Evolutionary conservation across 2,888 invertebrate species (phyloP), one percentile per base, ranked within the genome.

Genomic region (Yponomeuta sedellus): DNA sequence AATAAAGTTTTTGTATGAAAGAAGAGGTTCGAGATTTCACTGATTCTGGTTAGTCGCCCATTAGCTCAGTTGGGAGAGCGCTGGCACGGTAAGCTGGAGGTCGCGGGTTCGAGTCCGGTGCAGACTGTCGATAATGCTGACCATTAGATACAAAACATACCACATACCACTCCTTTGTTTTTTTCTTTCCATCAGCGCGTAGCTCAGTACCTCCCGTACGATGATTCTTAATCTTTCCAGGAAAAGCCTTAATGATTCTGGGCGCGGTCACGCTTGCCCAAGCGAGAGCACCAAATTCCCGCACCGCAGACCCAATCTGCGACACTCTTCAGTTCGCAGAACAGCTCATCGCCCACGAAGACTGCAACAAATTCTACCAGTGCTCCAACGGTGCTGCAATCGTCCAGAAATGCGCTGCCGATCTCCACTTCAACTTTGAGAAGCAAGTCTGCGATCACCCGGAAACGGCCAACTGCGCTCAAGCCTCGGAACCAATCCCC

Each of bases 331-430:
- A 52, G 16, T 52, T 52, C 44, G 16, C 12, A 16, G 44, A 52
- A 12, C 44, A 52, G 66, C 63, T 68, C 62, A 68, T 71, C 71
- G 68, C 70, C 70, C 71, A 69, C 69, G 78, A 79, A 66, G 71
- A 75, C 61, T 79, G 79, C 64, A 71, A 76, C 64, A 71, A 77
- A 64, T 79, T 75, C 67, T 79, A 74, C 39, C 66, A 68, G 28
- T 77, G 78, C 34, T 28, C 64, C 4, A 61, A 72, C 16, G 75
- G 73, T n/a, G 64, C 67, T 6, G 75, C 77, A 0, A 69, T 76
- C 11, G 67, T 71, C 0, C 67, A 71, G 4, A 63, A 52, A 28
- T 79, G 79, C 61, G 65, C 67, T 2, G 52, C 58, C 2, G 67
- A 58, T 58, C 70, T 75, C 1, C 25, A 74, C 0, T 79, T 75